Percentiles rank a stretch among this genome's conserved stretches.
Conservation (phyloP, 2,113 vertebrate genomes). For the Boulengeromyrus knoepffleri region DNA sequence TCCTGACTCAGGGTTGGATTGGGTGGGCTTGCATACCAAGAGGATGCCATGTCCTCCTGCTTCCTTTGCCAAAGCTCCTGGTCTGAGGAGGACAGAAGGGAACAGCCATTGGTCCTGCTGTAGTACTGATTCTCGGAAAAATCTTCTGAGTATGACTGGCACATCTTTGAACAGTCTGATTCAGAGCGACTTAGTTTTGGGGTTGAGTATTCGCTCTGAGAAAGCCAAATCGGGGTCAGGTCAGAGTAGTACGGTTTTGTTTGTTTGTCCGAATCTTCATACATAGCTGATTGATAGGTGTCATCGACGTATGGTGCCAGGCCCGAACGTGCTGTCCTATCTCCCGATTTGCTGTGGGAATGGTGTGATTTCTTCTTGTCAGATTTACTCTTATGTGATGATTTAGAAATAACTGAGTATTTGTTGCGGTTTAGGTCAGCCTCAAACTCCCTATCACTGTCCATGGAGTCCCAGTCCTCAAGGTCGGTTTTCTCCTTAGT, state of each 20-base stretch:
- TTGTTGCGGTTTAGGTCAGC: conserved; percentile 78
- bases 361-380: conserved; percentile 63
- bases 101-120: conserved; percentile 77
- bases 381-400: conserved; percentile 68
- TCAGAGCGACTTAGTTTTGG: conserved; percentile 92
- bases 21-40: conserved; percentile 68
- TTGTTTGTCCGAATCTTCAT: conserved; percentile 68
- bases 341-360: conserved; percentile 55
- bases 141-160: conserved; percentile 92
- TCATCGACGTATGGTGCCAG: conserved; percentile 63
- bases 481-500: conserved; percentile 73
- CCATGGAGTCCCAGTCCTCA: conserved; percentile 80
- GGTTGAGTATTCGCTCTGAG: conserved; percentile 86
- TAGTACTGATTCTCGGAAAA: conserved; percentile 92
- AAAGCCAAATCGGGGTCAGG: conserved; percentile 81
- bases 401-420: conserved; percentile 77
- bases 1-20: conserved; percentile 60
- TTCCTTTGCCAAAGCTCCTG: conserved; percentile 92
- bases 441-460: conserved; percentile 84
- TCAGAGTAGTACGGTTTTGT: conserved; percentile 69
- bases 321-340: conserved; percentile 58
- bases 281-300: conserved; percentile 48
- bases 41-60: conserved; percentile 72
- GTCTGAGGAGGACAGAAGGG: conserved; percentile 86
- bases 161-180: conserved; percentile 94